Conservation (phyloP, 2,113 vertebrate species). For the Electrona antarctica region DNA sequence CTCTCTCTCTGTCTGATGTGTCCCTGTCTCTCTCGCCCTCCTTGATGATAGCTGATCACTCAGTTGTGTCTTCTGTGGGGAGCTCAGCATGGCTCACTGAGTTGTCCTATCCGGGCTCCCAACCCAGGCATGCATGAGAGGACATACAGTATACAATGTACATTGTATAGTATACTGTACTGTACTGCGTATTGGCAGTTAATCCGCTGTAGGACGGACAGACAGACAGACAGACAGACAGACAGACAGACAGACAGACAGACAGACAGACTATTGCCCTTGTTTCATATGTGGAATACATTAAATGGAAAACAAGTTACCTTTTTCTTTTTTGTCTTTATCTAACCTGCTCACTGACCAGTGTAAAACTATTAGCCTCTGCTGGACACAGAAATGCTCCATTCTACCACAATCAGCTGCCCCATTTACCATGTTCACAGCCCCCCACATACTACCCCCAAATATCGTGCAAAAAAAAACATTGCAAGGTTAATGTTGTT, state of each 20-base stretch:
- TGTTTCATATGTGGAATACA: neutral
- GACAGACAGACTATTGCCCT: conserved; percentile 16
- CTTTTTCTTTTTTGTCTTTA: conserved; percentile 32
- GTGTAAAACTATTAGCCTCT: conserved; percentile 38
- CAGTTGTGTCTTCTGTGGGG: conserved; percentile 46
- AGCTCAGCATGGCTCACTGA: conserved; percentile 14
- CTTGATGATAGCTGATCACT: conserved; percentile 53
- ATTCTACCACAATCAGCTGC: conserved; percentile 42
- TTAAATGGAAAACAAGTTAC: conserved; percentile 11
- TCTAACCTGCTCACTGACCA: neutral
- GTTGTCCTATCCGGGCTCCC: conserved; percentile 17
- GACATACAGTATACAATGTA: conserved; percentile 2
- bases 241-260: conserved; percentile 23
- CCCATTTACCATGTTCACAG: conserved; percentile 49
- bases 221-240: neutral
- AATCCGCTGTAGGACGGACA: too few relatives aligned
- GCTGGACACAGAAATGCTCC: conserved; percentile 24
- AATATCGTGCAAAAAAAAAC: too few relatives aligned
- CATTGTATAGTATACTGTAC: conserved; percentile 12
- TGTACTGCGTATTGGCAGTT: too few relatives aligned
- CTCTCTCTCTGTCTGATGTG: conserved; percentile 35
- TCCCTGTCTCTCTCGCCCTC: neutral
- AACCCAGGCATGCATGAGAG: too few relatives aligned
- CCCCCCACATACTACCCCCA: conserved; percentile 26
- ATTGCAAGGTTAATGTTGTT: neutral